These are phyloP conservation scores for Heliconius ethilla DNA, from an alignment of 2,888 invertebrate genomes.

Conservation along the genomic window DNA sequence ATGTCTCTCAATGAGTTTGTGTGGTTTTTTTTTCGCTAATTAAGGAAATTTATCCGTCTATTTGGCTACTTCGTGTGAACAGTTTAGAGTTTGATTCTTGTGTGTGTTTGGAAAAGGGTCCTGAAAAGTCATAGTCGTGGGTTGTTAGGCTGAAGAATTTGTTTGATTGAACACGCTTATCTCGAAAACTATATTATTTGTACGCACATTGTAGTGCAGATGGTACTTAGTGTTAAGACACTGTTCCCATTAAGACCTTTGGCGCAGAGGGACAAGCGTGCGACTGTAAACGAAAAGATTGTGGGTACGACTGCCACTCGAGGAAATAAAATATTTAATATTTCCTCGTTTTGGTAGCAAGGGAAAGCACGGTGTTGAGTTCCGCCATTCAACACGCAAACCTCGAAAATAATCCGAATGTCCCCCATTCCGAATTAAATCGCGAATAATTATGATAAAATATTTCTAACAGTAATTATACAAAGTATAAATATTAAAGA, in stretches of 20 bases:
- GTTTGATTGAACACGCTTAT: not conserved
- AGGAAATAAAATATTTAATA: not conserved
- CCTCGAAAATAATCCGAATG: too few species aligned
- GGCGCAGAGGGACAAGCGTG: too few species aligned
- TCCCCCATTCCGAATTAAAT: too few species aligned
- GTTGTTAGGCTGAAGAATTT: not conserved
- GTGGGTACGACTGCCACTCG: not conserved
- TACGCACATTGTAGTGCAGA: too few species aligned
- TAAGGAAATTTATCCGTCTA: not conserved
- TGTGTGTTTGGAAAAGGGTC: not conserved
- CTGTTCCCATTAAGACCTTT: too few species aligned
- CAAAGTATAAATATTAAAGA: not conserved
- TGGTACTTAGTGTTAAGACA: too few species aligned
- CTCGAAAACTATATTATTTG: not conserved
- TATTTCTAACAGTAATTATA: too few species aligned
- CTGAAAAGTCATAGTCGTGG: too few species aligned
- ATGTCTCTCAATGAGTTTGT: too few species aligned
- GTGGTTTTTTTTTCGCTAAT: constrained; percentile 29
- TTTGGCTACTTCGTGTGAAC: not conserved
- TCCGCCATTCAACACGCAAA: not conserved
- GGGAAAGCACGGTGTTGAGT: not conserved
- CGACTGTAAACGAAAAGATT: too few species aligned
- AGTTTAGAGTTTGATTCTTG: not conserved
- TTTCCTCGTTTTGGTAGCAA: not conserved
- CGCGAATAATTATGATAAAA: too few species aligned